These are phyloP conservation scores for Pleuronectes platessa DNA, from an alignment of 2,113 vertebrate genomes.

Conservation along the genomic window DNA sequence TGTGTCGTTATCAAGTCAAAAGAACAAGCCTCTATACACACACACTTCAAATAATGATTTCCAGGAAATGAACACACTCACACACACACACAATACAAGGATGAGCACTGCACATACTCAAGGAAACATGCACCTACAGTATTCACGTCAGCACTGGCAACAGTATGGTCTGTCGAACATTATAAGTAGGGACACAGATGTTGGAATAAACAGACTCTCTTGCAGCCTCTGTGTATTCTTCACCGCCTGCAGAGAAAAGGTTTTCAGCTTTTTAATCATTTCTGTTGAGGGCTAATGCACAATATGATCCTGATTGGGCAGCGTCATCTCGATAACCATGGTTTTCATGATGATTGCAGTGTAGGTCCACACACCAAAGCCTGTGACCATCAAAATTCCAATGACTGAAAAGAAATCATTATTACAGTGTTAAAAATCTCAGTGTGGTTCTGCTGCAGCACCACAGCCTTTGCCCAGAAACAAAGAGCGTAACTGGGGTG, in stretches of 20 bases:
- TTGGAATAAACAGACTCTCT: too few relatives aligned
- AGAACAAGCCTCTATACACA: too few relatives aligned
- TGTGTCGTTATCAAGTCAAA: too few relatives aligned
- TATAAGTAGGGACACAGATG: too few relatives aligned
- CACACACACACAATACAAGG: too few relatives aligned
- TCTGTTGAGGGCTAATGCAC: conserved; percentile 20
- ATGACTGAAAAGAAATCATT: neutral
- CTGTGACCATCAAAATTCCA: conserved; percentile 51
- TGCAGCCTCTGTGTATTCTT: too few relatives aligned
- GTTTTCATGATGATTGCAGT: conserved; percentile 6
- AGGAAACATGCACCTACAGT: too few relatives aligned
- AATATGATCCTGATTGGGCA: neutral
- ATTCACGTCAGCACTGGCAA: too few relatives aligned
- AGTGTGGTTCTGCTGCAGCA: conserved; percentile 46
- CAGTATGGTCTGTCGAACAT: too few relatives aligned
- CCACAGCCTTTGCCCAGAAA: conserved; percentile 63
- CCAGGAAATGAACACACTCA: too few relatives aligned
- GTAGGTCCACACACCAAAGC: conserved; percentile 25
- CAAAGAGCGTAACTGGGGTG: conserved; percentile 49
- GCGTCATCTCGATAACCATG: neutral
- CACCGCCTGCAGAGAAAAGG: neutral
- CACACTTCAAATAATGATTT: too few relatives aligned
- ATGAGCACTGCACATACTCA: too few relatives aligned
- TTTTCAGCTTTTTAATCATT: conserved; percentile 10
- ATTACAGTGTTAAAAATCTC: conserved; percentile 59